Base-by-base conservation (phyloP, 1,140 invertebrate species). In the Apocrypta bakeri region DNA sequence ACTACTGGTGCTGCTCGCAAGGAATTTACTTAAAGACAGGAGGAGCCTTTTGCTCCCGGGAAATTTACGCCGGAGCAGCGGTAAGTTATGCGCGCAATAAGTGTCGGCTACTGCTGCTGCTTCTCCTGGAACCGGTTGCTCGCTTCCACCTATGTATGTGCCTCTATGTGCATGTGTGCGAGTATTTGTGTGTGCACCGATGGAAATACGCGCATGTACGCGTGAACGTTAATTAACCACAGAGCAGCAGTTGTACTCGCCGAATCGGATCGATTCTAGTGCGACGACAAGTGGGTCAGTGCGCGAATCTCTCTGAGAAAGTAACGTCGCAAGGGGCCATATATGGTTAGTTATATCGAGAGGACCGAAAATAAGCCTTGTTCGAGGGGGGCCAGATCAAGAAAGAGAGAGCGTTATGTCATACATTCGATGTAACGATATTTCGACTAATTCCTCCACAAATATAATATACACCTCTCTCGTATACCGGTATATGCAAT, bases 81-180 rank as follows among this genome's bases (percentile, higher is more conserved):
- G 64, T 68, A 68, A 68, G 64, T 68, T 68, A 68, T 68, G 64
- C 64, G 64, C 64, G 64, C 64, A 68, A 68, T 68, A 68, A 68
- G 64, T 68, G 64, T 68, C 64, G 64, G 64, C 25, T 68, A 17
- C 25, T 31, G 25, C 64, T 27, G 29, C 27, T 66, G 64, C 64
- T 31, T n/a, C 48, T 56, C 48, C 48, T 56, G 21, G 17, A 56
- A 56, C 48, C 48, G 48, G 48, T 56, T 56, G 14, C 42, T 56
- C 3, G 9, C 9, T 2, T 37, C 9, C 42, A 2, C 12, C 42
- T 21, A 14, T 48, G 14, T 17, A 21, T 56, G n/a, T 56, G 14
- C 14, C 48, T 14, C 17, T 14, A 1, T 42, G 37, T 37, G 9
- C 21, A 21, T n/a, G 21, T n/a, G 48, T 6, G 48, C 12, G 14